Percentiles rank a stretch among this genome's conserved stretches.
phyloP scores from a whole-genome alignment of 2,113 vertebrate genomes.

The Rhinopomastus cyanomelas region DNA sequence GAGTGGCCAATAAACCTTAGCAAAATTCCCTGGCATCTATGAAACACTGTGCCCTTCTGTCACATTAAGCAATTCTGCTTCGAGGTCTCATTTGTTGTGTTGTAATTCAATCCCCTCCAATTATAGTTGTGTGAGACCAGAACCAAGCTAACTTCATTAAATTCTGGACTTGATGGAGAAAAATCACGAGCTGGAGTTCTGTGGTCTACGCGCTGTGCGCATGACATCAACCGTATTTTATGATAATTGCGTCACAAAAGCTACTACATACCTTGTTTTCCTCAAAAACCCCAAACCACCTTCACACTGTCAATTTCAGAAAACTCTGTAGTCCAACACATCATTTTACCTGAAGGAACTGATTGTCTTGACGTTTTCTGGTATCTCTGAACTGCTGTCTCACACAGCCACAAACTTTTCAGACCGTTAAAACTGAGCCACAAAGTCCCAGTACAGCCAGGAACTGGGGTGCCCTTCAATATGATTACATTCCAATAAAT shows the following conservation, averaged over 20 bases:
- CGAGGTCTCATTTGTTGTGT: neutral
- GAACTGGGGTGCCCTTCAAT: neutral
- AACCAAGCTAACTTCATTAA: slow-evolving; percentile 17
- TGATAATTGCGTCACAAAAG: neutral
- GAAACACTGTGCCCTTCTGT: neutral
- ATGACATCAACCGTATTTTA: neutral
- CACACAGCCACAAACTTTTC: neutral
- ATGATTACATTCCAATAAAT: neutral
- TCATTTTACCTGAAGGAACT: neutral
- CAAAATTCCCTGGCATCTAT: neutral
- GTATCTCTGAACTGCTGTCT: neutral
- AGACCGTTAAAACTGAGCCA: neutral
- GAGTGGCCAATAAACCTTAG: neutral
- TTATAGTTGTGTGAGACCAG: slow-evolving; percentile 8
- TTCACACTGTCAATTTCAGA: neutral
- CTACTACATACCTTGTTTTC: neutral
- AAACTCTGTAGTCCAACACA: neutral
- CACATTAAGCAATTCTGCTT: slow-evolving; percentile 19
- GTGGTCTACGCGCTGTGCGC: neutral
- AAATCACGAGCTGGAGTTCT: slow-evolving; percentile 14
- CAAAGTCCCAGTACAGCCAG: neutral
- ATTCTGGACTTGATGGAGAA: slow-evolving; percentile 26
- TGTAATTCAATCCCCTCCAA: slow-evolving; percentile 21
- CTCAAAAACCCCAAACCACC: neutral
- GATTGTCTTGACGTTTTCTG: neutral